Conservation (phyloP, 2,888 invertebrate genomes). For the Lochmaea capreae region DNA sequence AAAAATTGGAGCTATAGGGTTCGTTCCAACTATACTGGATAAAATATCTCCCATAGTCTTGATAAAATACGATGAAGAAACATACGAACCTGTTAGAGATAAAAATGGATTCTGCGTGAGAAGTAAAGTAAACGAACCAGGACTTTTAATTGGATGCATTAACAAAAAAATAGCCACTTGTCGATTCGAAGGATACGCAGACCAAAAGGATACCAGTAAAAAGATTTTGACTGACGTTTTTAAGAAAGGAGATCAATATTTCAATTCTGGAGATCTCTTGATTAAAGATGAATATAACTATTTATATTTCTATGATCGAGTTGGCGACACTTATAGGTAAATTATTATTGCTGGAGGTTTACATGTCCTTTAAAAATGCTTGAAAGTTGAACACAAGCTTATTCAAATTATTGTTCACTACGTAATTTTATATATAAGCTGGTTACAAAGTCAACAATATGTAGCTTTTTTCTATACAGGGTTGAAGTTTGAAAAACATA, state of each 20-base stretch:
- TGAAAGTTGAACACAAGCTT: neutral
- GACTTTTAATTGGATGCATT: slow-evolving; percentile 84
- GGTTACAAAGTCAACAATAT: too few relatives aligned
- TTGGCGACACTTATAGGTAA: slow-evolving; percentile 73
- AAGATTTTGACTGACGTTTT: slow-evolving; percentile 81
- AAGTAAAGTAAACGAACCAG: slow-evolving; percentile 88
- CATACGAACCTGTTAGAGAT: slow-evolving; percentile 80
- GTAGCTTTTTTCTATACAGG: too few relatives aligned
- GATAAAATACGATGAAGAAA: slow-evolving; percentile 74
- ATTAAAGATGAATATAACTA: slow-evolving; percentile 92
- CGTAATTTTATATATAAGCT: too few relatives aligned
- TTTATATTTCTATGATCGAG: slow-evolving; percentile 92
- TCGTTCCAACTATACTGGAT: slow-evolving; percentile 76
- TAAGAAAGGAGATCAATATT: slow-evolving; percentile 86
- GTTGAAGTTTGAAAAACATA: too few relatives aligned
- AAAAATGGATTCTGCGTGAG: slow-evolving; percentile 79
- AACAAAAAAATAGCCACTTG: slow-evolving; percentile 67
- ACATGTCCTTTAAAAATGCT: neutral
- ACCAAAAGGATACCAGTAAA: slow-evolving; percentile 75
- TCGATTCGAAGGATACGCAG: slow-evolving; percentile 78
- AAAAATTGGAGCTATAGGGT: slow-evolving; percentile 91
- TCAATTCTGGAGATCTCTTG: slow-evolving; percentile 91
- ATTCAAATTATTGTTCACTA: too few relatives aligned
- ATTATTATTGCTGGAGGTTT: neutral
- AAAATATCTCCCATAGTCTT: slow-evolving; percentile 75